Conservation (phyloP, 2,113 vertebrate species). For the Zapornia atra region DNA sequence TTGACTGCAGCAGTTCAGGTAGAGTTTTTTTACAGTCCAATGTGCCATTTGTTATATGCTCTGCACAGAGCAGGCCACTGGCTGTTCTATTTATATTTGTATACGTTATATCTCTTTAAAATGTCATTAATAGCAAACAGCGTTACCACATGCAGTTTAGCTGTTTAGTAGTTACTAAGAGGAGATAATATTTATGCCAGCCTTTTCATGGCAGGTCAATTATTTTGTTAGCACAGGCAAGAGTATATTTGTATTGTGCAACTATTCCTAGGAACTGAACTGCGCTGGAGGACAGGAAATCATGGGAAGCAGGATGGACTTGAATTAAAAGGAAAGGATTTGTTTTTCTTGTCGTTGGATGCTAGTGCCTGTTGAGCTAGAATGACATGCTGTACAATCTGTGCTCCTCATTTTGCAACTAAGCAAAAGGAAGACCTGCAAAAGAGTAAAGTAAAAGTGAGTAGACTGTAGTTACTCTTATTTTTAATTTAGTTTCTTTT, state of each 20-base stretch:
- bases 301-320: conserved; percentile 25
- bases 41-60: not conserved
- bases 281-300: conserved; percentile 31
- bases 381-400: not conserved
- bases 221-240: conserved; percentile 42
- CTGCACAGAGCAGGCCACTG: not conserved
- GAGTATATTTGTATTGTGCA: conserved; percentile 39
- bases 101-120: not conserved
- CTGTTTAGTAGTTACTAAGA: not conserved
- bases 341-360: conserved; percentile 22
- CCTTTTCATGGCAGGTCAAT: conserved; percentile 22
- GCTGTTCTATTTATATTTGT: not conserved
- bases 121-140: not conserved
- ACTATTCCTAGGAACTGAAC: conserved; percentile 62
- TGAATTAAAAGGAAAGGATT: conserved; percentile 44
- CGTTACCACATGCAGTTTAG: not conserved
- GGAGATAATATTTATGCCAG: conserved; percentile 25
- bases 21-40: not conserved
- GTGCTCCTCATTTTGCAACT: not conserved
- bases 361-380: not conserved
- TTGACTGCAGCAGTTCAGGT: not conserved
- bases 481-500: not conserved
- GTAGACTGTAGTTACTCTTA: not conserved
- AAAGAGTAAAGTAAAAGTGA: not conserved
- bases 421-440: not conserved